These are phyloP conservation scores for Aurelia aurita DNA, from an alignment of 30 jellyfish, hydroid and myxozoan genomes.

Conservation along the genomic window DNA sequence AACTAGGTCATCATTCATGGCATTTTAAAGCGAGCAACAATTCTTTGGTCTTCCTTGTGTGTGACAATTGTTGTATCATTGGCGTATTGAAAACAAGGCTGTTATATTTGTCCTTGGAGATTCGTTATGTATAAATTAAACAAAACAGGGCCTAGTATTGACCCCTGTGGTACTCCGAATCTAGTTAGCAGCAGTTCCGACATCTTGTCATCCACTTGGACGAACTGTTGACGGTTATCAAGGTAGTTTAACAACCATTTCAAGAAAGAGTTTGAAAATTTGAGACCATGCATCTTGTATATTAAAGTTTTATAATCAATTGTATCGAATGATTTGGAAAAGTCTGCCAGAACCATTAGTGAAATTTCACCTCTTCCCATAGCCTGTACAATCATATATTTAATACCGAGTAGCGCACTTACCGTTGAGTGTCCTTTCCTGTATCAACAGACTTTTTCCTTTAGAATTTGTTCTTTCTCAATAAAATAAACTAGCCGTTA, in stretches of 20 bases:
- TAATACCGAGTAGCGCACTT: slow-evolving; percentile 50
- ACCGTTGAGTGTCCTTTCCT: slow-evolving; percentile 47
- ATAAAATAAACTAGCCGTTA: no score
- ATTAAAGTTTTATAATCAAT: slow-evolving; percentile 56
- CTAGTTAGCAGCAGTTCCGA: slow-evolving; percentile 36
- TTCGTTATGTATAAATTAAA: slow-evolving; percentile 27
- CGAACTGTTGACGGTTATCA: slow-evolving; percentile 56
- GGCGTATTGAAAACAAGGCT: slow-evolving; percentile 45
- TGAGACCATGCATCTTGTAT: slow-evolving; percentile 59
- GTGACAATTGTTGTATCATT: slow-evolving; percentile 30
- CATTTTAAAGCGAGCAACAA: not conserved
- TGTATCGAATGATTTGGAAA: slow-evolving; percentile 77
- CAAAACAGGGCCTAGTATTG: slow-evolving; percentile 67
- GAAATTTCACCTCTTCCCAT: slow-evolving; percentile 75
- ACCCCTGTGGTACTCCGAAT: slow-evolving; percentile 65
- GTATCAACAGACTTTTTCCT: slow-evolving; percentile 17
- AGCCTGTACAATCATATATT: slow-evolving; percentile 42
- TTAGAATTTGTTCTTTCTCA: no score
- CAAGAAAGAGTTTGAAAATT: slow-evolving; percentile 54
- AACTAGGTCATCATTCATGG: slow-evolving; percentile 7
- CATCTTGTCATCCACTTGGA: slow-evolving; percentile 64
- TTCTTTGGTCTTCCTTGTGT: slow-evolving; percentile 42
- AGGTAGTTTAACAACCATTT: slow-evolving; percentile 50
- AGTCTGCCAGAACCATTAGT: slow-evolving; percentile 75
- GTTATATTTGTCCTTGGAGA: slow-evolving; percentile 10